These are phyloP conservation scores for Branchinecta lindahli DNA, from an alignment of 1,140 invertebrate species.

Conservation along the genomic window DNA sequence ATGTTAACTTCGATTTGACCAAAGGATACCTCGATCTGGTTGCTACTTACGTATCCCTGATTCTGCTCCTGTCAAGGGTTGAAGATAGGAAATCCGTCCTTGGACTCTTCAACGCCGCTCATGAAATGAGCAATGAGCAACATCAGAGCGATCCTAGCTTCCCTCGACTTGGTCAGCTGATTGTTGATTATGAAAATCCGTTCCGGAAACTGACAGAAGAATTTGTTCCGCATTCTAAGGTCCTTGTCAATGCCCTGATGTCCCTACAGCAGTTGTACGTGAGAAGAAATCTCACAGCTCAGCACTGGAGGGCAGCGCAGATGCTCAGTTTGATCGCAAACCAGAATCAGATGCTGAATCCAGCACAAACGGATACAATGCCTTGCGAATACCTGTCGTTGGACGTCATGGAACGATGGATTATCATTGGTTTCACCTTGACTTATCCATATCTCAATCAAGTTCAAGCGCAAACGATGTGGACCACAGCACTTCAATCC, in stretches of 20 bases:
- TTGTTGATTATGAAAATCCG: conserved; percentile 92
- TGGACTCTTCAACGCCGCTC: conserved; percentile 90
- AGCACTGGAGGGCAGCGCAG: conserved; percentile 81
- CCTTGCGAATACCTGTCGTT: conserved; percentile 93
- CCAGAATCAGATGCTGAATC: conserved; percentile 76
- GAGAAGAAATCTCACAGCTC: conserved; percentile 75
- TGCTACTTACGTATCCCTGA: conserved; percentile 79
- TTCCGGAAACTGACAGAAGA: conserved; percentile 92
- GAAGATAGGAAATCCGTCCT: conserved; percentile 94
- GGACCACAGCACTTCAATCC: conserved; percentile 75
- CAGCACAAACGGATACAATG: conserved; percentile 86
- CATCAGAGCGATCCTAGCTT: conserved; percentile 64
- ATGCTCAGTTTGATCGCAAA: conserved; percentile 86
- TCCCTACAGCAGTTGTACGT: conserved; percentile 77
- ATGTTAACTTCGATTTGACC: conserved; percentile 89
- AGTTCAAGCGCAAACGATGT: conserved; percentile 61
- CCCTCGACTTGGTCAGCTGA: conserved; percentile 87
- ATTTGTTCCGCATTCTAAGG: conserved; percentile 83
- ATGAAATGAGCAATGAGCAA: conserved; percentile 84
- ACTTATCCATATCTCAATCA: conserved; percentile 61
- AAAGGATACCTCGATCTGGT: conserved; percentile 91
- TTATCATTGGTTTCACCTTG: conserved; percentile 80
- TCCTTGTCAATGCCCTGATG: conserved; percentile 64
- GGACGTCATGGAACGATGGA: conserved; percentile 89
- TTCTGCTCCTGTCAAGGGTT: conserved; percentile 89